phyloP scores from a whole-genome alignment of 53 echinoderm and acorn worm species.

The Antedon mediterranea region DNA sequence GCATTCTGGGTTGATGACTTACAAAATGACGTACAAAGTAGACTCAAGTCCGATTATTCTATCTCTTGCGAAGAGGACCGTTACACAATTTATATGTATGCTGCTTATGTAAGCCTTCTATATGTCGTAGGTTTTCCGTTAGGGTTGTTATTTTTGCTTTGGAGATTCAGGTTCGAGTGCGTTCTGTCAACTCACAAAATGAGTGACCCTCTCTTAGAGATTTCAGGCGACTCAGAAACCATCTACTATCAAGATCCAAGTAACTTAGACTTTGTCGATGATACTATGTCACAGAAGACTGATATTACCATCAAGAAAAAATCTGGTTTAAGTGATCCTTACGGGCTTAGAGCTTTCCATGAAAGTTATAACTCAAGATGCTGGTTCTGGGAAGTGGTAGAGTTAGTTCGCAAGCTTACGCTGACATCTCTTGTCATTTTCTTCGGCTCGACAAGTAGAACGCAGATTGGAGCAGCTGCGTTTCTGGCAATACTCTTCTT shows the following conservation, averaged over 20 bases:
- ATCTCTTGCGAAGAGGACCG: slow-evolving; percentile 13
- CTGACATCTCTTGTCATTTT: slow-evolving; percentile 16
- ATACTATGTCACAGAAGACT: neutral
- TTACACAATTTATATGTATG: slow-evolving; percentile 6
- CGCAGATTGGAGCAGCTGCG: slow-evolving; percentile 24
- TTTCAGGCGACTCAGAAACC: neutral
- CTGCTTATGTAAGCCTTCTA: slow-evolving; percentile 15
- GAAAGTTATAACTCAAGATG: slow-evolving; percentile 20
- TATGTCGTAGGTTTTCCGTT: slow-evolving; percentile 41
- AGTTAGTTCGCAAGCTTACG: slow-evolving; percentile 17
- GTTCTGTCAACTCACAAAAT: neutral
- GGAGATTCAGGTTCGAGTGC: neutral
- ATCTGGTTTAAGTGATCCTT: neutral
- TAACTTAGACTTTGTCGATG: neutral
- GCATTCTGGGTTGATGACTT: slow-evolving; percentile 22
- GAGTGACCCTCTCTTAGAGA: neutral
- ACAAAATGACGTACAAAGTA: neutral
- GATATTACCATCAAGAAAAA: neutral
- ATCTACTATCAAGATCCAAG: neutral
- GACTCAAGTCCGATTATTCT: slow-evolving; percentile 34
- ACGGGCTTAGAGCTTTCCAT: neutral
- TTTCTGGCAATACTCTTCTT: slow-evolving; percentile 28
- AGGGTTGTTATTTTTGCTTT: slow-evolving; percentile 18
- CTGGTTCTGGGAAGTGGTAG: slow-evolving; percentile 38
- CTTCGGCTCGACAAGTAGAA: slow-evolving; percentile 16